These are phyloP conservation scores for Ophioninae sp. DNA, from an alignment of 2,888 invertebrate species.

Conservation along the genomic window DNA sequence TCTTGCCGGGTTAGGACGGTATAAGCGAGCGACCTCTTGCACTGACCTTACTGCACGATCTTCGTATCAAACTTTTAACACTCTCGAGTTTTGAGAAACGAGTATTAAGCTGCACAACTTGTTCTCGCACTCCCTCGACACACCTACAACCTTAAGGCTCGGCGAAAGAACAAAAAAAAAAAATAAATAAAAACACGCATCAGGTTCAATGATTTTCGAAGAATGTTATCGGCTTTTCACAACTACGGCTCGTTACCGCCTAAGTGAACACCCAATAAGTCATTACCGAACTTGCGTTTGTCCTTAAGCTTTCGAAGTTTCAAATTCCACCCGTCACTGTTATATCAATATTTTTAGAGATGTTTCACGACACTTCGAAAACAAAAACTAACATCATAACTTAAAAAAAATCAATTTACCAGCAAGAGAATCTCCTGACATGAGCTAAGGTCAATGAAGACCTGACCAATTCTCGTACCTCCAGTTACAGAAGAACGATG, in stretches of 20 bases:
- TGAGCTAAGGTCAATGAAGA: too few relatives aligned
- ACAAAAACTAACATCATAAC: background rate
- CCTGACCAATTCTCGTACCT: too few relatives aligned
- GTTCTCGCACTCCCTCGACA: constrained; percentile 1
- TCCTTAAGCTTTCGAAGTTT: background rate
- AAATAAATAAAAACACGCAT: background rate
- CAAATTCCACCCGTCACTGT: too few relatives aligned
- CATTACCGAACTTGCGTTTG: constrained; percentile 14
- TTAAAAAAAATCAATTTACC: background rate
- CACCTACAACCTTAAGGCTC: background rate
- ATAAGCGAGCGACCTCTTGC: background rate
- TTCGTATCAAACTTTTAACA: constrained; percentile 28
- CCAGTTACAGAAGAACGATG: too few relatives aligned
- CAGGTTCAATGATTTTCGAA: constrained; percentile 24
- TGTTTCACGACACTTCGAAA: background rate
- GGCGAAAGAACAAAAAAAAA: background rate
- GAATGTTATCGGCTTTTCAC: background rate
- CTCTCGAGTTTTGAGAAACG: background rate
- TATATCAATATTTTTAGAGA: background rate
- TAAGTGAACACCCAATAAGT: constrained; percentile 1
- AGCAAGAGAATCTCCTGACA: too few relatives aligned
- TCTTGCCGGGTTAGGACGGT: constrained; percentile 1
- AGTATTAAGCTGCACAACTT: constrained; percentile 42
- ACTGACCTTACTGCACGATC: background rate
- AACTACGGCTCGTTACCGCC: constrained; percentile 1